Evolutionary conservation across 2,888 invertebrate species (phyloP), one percentile per base, ranked within the genome.

Genomic region (Perdita meconis): DNA sequence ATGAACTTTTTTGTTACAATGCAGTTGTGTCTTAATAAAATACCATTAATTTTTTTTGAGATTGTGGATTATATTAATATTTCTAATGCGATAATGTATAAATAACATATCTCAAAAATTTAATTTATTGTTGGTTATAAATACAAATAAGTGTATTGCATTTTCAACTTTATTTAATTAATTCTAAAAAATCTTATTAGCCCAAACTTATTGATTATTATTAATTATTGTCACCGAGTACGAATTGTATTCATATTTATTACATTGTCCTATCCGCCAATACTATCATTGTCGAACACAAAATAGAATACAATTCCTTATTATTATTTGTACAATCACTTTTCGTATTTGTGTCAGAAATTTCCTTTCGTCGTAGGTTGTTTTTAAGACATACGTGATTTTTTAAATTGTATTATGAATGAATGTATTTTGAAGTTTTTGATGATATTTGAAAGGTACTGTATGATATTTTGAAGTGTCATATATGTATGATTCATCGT

Each of bases 381-480:
- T 75, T 83, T 84, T 80, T 75, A 84, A 44, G 57, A 50, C 47
- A 30, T 67, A 56, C 68, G 57, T 63, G 47, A 80, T 63, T 80
- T 78, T 83, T 71, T 70, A 69, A n/a, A 81, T 73, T 70, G 51
- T 74, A 71, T 83, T 67, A 53, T 26, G 69, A 71, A 63, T 72
- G 61, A 65, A 59, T 59, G 72, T 44, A 26, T 73, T 67, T 80
- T 50, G 59, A 66, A 59, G 55, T 44, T 67, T 73, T 75, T 65
- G 26, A 63, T 68, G n/a, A 61, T 55, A 36, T 68, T 77, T 22
- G 44, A 51, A 69, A 55, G 55, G 53, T 22, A 55, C 56, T 44
- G 40, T 68, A 40, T 61, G 47, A 74, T 61, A 56, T 59, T 51
- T 75, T 60, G 30, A 55, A 68, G 19, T 72, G 64, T 65, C 66